Conservation (phyloP, 2,797 vertebrate species). For the Sorex maritimensis region DNA sequence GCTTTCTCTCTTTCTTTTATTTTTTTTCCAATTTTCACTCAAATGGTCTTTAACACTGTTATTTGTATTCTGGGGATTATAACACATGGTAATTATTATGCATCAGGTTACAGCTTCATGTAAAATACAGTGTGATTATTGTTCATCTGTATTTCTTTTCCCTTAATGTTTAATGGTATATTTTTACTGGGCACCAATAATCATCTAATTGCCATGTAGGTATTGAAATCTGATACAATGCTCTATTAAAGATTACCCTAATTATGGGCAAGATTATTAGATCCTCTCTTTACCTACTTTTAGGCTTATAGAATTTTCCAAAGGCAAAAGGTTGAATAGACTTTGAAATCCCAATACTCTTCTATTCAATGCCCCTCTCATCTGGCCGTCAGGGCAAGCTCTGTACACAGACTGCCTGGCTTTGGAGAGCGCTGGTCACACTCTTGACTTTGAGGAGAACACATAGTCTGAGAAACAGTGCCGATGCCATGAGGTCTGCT, state of each 20-base stretch:
- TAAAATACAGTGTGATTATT: slow-evolving; percentile 77
- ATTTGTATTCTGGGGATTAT: slow-evolving; percentile 73
- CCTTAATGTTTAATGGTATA: slow-evolving; percentile 72
- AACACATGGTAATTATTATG: slow-evolving; percentile 68
- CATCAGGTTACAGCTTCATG: slow-evolving; percentile 67
- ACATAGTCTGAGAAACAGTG: neutral
- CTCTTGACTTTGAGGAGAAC: neutral
- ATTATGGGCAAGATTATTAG: slow-evolving; percentile 73
- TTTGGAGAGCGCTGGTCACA: neutral
- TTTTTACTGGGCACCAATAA: slow-evolving; percentile 75
- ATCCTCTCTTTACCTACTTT: slow-evolving; percentile 46
- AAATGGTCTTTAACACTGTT: slow-evolving; percentile 62
- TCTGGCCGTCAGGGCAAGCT: neutral
- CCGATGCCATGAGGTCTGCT: neutral
- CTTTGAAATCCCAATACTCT: slow-evolving; percentile 49
- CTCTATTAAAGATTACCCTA: slow-evolving; percentile 72
- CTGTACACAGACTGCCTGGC: neutral
- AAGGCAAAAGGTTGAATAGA: slow-evolving; percentile 63
- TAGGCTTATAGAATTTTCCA: slow-evolving; percentile 64
- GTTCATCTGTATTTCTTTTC: slow-evolving; percentile 72
- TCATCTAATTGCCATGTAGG: slow-evolving; percentile 76
- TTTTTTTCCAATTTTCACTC: slow-evolving; percentile 24
- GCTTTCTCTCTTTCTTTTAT: neutral
- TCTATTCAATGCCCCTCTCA: neutral
- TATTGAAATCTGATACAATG: slow-evolving; percentile 75